phyloP scores from a whole-genome alignment of 2,113 vertebrate genomes.

The Coreoperca whiteheadi region DNA sequence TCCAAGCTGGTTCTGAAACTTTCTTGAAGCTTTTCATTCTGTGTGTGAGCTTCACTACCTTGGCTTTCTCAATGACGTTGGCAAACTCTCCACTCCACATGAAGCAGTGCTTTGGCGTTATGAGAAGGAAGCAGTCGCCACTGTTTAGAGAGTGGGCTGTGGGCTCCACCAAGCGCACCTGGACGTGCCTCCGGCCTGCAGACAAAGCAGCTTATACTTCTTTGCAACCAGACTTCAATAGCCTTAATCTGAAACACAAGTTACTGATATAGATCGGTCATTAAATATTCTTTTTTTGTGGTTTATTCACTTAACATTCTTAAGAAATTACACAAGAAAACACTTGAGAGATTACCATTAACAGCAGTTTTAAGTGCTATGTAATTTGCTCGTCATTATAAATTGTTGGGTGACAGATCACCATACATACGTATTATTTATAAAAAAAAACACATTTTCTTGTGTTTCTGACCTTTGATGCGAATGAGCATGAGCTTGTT shows the following conservation, averaged over 20 bases:
- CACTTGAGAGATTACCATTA: neutral
- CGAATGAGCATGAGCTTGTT: slow-evolving; percentile 87
- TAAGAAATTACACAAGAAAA: neutral
- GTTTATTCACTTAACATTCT: neutral
- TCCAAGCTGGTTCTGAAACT: neutral
- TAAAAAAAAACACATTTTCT: neutral
- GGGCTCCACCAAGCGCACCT: slow-evolving; percentile 86
- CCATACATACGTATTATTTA: too few relatives aligned
- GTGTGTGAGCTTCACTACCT: slow-evolving; percentile 68
- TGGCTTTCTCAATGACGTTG: slow-evolving; percentile 88
- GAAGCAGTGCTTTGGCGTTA: slow-evolving; percentile 85
- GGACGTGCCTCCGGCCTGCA: slow-evolving; percentile 85
- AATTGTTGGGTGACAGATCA: neutral
- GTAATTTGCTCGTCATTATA: neutral
- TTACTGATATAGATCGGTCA: neutral
- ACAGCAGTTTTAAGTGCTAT: neutral
- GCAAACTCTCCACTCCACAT: slow-evolving; percentile 88
- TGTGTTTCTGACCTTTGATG: slow-evolving; percentile 83
- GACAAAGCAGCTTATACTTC: neutral
- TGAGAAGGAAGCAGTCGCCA: slow-evolving; percentile 87
- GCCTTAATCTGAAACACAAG: neutral
- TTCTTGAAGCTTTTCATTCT: neutral
- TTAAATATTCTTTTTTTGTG: neutral
- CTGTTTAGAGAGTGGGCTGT: slow-evolving; percentile 85
- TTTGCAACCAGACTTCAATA: neutral